Conservation (phyloP, 2,888 invertebrate species). For the Nemotelus pantherinus region DNA sequence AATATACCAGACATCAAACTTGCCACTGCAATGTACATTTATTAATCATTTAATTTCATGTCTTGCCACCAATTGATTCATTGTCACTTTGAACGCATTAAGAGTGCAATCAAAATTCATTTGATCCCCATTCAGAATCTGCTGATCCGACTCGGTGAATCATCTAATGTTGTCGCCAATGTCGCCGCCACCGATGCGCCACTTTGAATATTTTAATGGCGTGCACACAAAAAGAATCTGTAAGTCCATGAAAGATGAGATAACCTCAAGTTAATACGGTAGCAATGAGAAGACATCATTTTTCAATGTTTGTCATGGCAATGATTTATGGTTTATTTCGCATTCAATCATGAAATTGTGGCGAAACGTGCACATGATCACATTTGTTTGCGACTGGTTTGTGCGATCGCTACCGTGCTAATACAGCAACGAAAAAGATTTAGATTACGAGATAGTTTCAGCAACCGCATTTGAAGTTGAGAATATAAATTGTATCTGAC, state of each 20-base stretch:
- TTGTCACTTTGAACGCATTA: background rate
- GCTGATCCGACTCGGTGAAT: background rate
- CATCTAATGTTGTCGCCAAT: too few relatives aligned
- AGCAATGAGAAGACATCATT: constrained; percentile 14
- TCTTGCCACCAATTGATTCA: background rate
- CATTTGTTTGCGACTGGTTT: background rate
- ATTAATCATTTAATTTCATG: background rate
- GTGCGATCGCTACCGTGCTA: too few relatives aligned
- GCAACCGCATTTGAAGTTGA: background rate
- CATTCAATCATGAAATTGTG: background rate
- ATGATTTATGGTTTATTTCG: constrained; percentile 14
- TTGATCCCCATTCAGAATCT: background rate
- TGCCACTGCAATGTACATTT: too few relatives aligned
- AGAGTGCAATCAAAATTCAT: constrained; percentile 16
- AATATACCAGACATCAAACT: too few relatives aligned
- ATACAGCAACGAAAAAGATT: background rate
- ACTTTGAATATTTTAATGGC: too few relatives aligned
- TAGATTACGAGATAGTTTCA: background rate
- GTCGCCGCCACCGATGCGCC: too few relatives aligned
- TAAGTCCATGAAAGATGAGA: background rate
- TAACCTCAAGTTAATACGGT: constrained; percentile 3
- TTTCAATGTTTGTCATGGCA: background rate
- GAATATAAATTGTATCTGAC: background rate
- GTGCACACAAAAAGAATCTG: too few relatives aligned
- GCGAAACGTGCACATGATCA: background rate